These are phyloP conservation scores for Dermolepida albohirtum DNA, from an alignment of 2,888 invertebrate genomes.

Conservation along the genomic window DNA sequence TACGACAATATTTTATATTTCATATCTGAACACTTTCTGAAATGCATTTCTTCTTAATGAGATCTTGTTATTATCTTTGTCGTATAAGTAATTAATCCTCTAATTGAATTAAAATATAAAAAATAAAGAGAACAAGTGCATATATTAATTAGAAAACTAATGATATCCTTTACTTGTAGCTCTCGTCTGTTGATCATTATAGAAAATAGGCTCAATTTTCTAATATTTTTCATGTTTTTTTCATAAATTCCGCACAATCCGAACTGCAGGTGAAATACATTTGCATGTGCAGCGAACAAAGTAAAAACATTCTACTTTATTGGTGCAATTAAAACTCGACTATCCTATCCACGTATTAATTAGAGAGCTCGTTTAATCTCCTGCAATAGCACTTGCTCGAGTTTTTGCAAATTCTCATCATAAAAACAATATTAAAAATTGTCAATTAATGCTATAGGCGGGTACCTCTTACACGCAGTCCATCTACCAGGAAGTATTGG, in stretches of 20 bases:
- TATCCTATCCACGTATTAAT: constrained; percentile 33
- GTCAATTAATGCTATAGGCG: constrained; percentile 30
- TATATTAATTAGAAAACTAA: constrained; percentile 17
- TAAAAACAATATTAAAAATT: constrained; percentile 35
- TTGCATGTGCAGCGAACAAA: constrained; percentile 2
- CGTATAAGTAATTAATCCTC: background rate
- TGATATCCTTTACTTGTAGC: constrained; percentile 5
- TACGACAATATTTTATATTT: too few species aligned
- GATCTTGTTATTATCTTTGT: too few species aligned
- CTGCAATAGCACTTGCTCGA: constrained; percentile 14
- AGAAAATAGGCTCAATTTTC: constrained; percentile 12
- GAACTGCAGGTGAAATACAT: constrained; percentile 13
- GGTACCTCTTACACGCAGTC: constrained; percentile 7
- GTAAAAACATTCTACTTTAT: constrained; percentile 27
- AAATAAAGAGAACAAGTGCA: background rate
- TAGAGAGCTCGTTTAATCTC: constrained; percentile 27
- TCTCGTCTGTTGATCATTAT: constrained; percentile 3
- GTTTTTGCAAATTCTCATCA: constrained; percentile 30
- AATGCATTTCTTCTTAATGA: too few species aligned
- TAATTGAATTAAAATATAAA: constrained; percentile 20
- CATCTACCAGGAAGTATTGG: constrained; percentile 31
- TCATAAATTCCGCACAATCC: constrained; percentile 3
- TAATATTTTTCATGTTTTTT: constrained; percentile 7
- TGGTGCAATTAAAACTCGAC: constrained; percentile 24
- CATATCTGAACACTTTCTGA: too few species aligned